Evolutionary conservation across 2,113 vertebrate species (phyloP).

Genomic region (Panthera uncia): DNA sequence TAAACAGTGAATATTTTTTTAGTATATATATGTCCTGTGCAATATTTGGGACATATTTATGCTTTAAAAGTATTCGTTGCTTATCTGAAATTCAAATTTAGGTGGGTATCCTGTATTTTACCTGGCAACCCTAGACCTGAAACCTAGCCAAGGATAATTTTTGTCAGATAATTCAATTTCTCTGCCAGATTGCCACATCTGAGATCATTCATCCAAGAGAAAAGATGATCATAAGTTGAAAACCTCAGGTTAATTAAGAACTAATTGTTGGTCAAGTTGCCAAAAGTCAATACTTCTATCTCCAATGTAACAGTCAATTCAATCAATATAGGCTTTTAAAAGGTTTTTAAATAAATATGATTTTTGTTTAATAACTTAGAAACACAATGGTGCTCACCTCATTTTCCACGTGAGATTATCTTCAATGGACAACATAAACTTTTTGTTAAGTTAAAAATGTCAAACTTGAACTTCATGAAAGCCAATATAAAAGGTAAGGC

Average conservation of each 20-base stretch:
- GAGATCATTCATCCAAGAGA: conserved; percentile 79
- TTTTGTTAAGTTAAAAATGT: conserved; percentile 33
- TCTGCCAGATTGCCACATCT: conserved; percentile 83
- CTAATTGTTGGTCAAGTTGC: conserved; percentile 83
- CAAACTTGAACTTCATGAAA: conserved; percentile 43
- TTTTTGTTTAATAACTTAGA: conserved; percentile 40
- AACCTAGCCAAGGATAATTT: conserved; percentile 40
- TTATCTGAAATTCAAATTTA: conserved; percentile 35
- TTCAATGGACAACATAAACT: neutral
- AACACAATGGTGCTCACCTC: neutral
- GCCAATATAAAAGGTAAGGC: neutral
- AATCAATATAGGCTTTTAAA: conserved; percentile 71
- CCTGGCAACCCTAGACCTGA: neutral
- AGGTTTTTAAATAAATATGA: conserved; percentile 56
- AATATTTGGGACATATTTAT: conserved; percentile 2
- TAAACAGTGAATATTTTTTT: neutral
- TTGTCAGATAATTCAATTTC: conserved; percentile 65
- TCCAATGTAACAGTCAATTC: conserved; percentile 86
- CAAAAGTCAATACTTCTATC: conserved; percentile 74
- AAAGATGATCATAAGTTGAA: conserved; percentile 74
- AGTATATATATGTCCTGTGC: neutral
- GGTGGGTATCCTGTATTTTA: neutral
- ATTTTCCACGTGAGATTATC: conserved; percentile 6
- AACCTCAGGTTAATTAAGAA: conserved; percentile 84
- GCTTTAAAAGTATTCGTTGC: neutral